These are phyloP conservation scores for Drosophila pachea DNA, from an alignment of 1,140 invertebrate species.

Conservation along the genomic window DNA sequence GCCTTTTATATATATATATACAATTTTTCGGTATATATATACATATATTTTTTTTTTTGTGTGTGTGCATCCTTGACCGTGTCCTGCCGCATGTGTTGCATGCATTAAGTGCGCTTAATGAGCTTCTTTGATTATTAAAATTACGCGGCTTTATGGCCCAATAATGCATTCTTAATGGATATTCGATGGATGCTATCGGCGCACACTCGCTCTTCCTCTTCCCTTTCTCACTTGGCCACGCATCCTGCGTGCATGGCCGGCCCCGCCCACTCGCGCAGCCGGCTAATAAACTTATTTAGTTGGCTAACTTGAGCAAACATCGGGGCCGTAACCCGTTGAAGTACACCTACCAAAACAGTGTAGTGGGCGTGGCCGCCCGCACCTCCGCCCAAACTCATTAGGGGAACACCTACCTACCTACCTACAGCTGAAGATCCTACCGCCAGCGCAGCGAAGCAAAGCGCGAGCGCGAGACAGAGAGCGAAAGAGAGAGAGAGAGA, in stretches of 20 bases:
- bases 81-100: not conserved
- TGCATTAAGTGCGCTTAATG: conserved; percentile 45
- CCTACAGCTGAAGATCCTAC: not conserved
- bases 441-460: too few species aligned
- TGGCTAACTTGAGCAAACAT: conserved; percentile 65
- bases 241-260: conserved; percentile 4
- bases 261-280: conserved; percentile 41
- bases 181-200: conserved; percentile 17
- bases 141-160: conserved; percentile 19
- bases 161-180: conserved; percentile 16
- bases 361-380: conserved; percentile 40
- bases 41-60: conserved; percentile 1
- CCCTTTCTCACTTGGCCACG: too few species aligned
- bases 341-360: conserved; percentile 49
- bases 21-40: too few species aligned
- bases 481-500: too few species aligned
- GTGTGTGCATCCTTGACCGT: not conserved
- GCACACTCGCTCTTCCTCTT: too few species aligned
- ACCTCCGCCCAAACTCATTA: conserved; percentile 70
- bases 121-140: conserved; percentile 51
- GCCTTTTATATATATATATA: too few species aligned
- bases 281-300: conserved; percentile 74
- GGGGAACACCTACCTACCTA: conserved; percentile 61
- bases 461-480: too few species aligned
- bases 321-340: conserved; percentile 53